These are phyloP conservation scores for Salvelinus alpinus DNA, from an alignment of 2,113 vertebrate genomes.

Conservation along the genomic window DNA sequence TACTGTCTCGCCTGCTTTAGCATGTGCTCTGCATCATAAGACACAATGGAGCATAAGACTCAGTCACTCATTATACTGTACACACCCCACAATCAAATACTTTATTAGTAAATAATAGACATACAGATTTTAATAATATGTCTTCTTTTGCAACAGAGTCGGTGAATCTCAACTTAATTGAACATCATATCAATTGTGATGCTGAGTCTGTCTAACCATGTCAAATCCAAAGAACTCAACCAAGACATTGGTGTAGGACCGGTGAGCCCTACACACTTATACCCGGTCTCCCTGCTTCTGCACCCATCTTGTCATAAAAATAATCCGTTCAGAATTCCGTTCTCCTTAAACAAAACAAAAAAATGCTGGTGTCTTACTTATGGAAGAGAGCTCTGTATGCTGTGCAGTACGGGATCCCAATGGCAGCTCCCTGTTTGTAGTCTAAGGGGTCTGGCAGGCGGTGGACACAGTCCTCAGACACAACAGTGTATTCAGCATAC, in stretches of 20 bases:
- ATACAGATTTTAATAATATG: no score
- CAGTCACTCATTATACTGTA: not conserved
- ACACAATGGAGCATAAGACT: slow-evolving; percentile 8
- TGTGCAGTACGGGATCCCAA: slow-evolving; percentile 90
- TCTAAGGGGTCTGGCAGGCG: slow-evolving; percentile 76
- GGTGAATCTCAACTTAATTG: no score
- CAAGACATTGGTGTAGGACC: not conserved
- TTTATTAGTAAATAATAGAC: not conserved
- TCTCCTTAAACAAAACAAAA: no score
- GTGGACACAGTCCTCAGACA: slow-evolving; percentile 75
- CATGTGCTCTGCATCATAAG: slow-evolving; percentile 72
- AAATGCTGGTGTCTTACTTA: slow-evolving; percentile 75
- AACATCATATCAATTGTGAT: no score
- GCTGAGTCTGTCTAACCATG: no score
- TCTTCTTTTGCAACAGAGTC: no score
- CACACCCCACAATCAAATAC: no score
- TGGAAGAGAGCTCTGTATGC: slow-evolving; percentile 90
- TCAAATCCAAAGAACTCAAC: not conserved
- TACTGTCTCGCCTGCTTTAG: slow-evolving; percentile 82
- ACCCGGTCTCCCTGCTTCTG: no score
- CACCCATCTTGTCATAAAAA: no score
- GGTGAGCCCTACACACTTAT: no score
- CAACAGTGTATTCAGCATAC: slow-evolving; percentile 86
- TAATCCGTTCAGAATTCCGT: no score
- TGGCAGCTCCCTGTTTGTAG: slow-evolving; percentile 86